phyloP scores from a whole-genome alignment of 2,113 vertebrate genomes.

The Sigmodon hispidus region DNA sequence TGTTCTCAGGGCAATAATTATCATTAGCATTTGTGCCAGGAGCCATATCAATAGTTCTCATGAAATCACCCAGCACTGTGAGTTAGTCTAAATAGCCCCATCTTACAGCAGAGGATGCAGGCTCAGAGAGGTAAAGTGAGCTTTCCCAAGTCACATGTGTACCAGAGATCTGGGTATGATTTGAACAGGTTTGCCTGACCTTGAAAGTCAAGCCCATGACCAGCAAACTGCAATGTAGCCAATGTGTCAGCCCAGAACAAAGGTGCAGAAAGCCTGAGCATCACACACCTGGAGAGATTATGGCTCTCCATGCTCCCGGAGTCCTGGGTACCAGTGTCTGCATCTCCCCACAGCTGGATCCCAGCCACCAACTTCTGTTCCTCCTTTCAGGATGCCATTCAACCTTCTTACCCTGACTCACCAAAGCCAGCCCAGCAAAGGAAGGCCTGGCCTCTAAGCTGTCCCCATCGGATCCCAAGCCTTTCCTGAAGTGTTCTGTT shows the following conservation, averaged over 20 bases:
- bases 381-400: neutral
- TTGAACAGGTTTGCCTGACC: neutral
- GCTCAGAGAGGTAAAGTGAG: neutral
- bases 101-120: neutral
- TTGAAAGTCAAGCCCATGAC: neutral
- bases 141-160: neutral
- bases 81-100: neutral
- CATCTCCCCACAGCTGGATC: neutral
- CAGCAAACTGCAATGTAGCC: neutral
- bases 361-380: accelerated
- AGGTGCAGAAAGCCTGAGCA: neutral
- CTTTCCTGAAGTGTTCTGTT: neutral
- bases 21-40: neutral
- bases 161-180: neutral
- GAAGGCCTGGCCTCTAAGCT: neutral
- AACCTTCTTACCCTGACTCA: neutral
- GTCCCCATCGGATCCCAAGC: neutral
- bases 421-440: neutral
- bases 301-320: neutral
- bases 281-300: neutral
- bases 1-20: neutral
- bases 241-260: neutral
- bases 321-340: accelerated
- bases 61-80: neutral
- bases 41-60: neutral